Percentiles rank a stretch among this genome's conserved stretches.
Conservation (phyloP, 2,797 vertebrate species). For the Cirrhinus molitorella region DNA sequence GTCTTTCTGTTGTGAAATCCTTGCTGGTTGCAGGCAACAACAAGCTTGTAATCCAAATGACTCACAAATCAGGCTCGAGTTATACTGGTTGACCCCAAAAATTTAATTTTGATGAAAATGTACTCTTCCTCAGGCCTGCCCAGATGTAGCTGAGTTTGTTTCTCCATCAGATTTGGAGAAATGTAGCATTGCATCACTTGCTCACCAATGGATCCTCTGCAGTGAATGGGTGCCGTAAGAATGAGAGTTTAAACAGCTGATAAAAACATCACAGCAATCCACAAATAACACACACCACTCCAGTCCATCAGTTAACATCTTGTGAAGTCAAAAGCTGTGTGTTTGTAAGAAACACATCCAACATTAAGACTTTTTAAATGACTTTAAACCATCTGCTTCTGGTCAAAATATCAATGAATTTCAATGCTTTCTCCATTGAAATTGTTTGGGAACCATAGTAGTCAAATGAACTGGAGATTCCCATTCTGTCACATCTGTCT, state of each 20-base stretch:
- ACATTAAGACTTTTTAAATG: no score
- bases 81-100: neutral
- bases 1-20: conserved; percentile 32
- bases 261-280: neutral
- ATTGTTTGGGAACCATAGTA: neutral
- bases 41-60: neutral
- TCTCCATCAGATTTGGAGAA: neutral
- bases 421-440: no score
- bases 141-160: neutral
- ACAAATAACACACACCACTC: no score
- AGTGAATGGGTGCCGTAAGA: neutral
- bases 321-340: no score
- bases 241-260: neutral
- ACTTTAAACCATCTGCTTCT: no score
- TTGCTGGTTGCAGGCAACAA: neutral
- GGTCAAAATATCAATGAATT: no score
- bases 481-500: neutral
- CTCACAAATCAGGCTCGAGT: neutral
- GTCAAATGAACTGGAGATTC: neutral
- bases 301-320: no score
- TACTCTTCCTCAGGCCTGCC: neutral
- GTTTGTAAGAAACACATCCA: no score
- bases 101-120: neutral
- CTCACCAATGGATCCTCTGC: no score
- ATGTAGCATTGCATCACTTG: neutral